Base-by-base conservation (phyloP, 2,797 vertebrate genomes). In the Rousettus madagascariensis region DNA sequence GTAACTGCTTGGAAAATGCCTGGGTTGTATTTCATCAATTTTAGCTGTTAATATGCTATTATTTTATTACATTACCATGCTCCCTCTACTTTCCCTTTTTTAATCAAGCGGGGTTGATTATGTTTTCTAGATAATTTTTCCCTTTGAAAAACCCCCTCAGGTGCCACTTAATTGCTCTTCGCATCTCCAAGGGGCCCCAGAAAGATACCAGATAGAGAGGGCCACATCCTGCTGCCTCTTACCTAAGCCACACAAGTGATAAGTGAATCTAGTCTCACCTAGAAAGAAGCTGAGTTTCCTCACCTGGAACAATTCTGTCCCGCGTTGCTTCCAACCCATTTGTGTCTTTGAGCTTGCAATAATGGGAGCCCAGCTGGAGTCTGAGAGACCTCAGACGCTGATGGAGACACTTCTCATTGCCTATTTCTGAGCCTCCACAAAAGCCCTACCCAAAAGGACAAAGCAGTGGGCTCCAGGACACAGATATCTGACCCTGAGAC, bases 301-400 rank as follows among this genome's bases (percentile, higher is more conserved):
- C 87, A 28, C 96, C 68, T 55, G 74, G 74, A 57, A 95, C 88
- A 83, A 92, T 36, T 96, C 85, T 49, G 5, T 38, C 12, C 68
- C 17, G 5, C 41, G 28, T 15, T 68, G 24, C 86, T 61, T 36
- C 49, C 28, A 33, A 57, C 38, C 78, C 63, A 49, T 30, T 26
- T 49, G 9, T 46, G 26, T 41, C 33, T 84, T 59, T 46, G 68
- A 63, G 26, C 79, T 89, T 86, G 30, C 59, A 79, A 16, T 85
- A 8, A 43, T 16, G 28, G 51, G 3, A 83, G 6, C 75, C 75
- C 51, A 68, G 36, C n/a, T 66, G 1, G 26, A 84, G 13, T 61
- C 46, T 49, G 30, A 51, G 33, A 28, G 19, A 41, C 53, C 46
- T 20, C 75, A 91, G 68, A 46, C 69, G 53, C 26, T 36, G 17